Evolutionary conservation across 2,888 invertebrate genomes (phyloP).

Genomic region (Bruchidius siliquastri): DNA sequence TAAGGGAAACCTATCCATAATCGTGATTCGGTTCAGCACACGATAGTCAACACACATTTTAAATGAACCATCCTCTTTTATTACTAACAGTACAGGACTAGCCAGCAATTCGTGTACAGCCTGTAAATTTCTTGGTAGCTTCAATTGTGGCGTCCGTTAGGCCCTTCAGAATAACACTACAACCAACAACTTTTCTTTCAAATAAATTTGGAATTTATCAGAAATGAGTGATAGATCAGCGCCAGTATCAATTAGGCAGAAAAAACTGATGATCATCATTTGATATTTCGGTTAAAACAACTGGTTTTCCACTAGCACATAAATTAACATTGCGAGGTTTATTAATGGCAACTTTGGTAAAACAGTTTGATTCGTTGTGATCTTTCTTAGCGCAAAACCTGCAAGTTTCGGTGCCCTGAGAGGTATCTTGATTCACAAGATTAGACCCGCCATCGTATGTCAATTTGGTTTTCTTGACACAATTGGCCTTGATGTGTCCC

Average conservation of each 20-base stretch:
- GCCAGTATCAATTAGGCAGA: background rate
- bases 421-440: no score
- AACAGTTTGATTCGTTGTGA: no score
- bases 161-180: background rate
- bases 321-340: no score
- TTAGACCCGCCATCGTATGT: no score
- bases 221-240: slow-evolving; percentile 1
- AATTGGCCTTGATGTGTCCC: no score
- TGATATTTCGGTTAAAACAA: no score
- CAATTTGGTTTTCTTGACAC: no score
- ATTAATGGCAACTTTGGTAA: no score
- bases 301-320: no score
- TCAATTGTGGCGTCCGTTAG: background rate
- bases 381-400: no score
- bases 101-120: background rate
- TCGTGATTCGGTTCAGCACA: slow-evolving; percentile 32
- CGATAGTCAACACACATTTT: slow-evolving; percentile 32
- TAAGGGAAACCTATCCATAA: slow-evolving; percentile 32
- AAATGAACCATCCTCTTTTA: slow-evolving; percentile 22
- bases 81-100: slow-evolving; percentile 17
- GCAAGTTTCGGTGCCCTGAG: no score
- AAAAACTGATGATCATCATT: background rate
- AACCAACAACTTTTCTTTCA: background rate
- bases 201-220: background rate
- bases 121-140: slow-evolving; percentile 1